phyloP scores from a whole-genome alignment of 2,888 invertebrate species.

The Caenorhabditis becei region DNA sequence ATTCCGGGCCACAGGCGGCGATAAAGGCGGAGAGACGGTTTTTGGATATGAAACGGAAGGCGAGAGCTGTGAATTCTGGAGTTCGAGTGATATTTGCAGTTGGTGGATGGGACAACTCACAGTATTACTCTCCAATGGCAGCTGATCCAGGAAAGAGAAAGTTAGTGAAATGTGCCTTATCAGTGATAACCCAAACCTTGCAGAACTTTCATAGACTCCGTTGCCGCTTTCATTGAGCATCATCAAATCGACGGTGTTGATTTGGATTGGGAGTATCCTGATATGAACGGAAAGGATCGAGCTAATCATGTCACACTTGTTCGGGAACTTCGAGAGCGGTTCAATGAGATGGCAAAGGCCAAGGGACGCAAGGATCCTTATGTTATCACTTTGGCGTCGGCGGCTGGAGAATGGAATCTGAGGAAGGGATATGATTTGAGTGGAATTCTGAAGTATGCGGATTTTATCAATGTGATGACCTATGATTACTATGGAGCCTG shows the following conservation, averaged over 20 bases:
- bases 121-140: constrained; percentile 62
- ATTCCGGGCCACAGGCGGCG: constrained; percentile 40
- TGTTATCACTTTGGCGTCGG: constrained; percentile 65
- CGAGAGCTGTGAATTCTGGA: constrained; percentile 37
- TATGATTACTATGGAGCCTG: constrained; percentile 74
- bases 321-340: constrained; percentile 59
- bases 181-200: not conserved
- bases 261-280: constrained; percentile 72
- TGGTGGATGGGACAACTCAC: constrained; percentile 71
- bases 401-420: constrained; percentile 72
- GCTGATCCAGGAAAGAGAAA: constrained; percentile 18
- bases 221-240: constrained; percentile 50
- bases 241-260: constrained; percentile 70
- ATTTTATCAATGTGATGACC: constrained; percentile 75
- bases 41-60: constrained; percentile 51
- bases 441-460: constrained; percentile 63
- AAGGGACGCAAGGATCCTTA: constrained; percentile 35
- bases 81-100: constrained; percentile 66
- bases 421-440: constrained; percentile 69
- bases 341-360: constrained; percentile 46
- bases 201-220: constrained; percentile 49
- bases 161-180: too few species aligned
- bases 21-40: constrained; percentile 56
- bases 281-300: constrained; percentile 64
- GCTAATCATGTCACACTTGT: constrained; percentile 63